These are phyloP conservation scores for Laticauda colubrina DNA, from an alignment of 2,113 vertebrate species.

Conservation along the genomic window DNA sequence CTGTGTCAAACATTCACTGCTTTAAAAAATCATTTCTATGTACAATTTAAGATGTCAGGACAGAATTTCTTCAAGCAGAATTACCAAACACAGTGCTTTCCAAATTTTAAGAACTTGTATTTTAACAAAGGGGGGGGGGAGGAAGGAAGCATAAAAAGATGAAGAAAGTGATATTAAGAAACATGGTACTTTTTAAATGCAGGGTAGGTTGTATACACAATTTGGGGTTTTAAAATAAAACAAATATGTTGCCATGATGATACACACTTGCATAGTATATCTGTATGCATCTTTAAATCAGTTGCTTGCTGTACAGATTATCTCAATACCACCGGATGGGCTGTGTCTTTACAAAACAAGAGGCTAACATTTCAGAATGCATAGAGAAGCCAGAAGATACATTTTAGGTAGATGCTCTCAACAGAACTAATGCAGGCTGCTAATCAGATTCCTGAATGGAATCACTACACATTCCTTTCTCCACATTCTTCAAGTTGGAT, in stretches of 20 bases:
- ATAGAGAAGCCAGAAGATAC: conserved; percentile 76
- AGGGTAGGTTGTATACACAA: conserved; percentile 63
- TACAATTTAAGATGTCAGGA: conserved; percentile 33
- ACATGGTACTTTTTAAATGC: conserved; percentile 62
- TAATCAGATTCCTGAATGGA: conserved; percentile 90
- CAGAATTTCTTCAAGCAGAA: conserved; percentile 36
- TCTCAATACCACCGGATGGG: conserved; percentile 55
- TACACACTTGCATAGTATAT: conserved; percentile 90
- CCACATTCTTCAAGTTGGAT: conserved; percentile 79
- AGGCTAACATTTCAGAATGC: conserved; percentile 71
- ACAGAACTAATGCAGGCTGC: conserved; percentile 85
- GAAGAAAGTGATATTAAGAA: conserved; percentile 60
- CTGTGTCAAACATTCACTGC: conserved; percentile 47
- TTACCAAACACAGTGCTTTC: conserved; percentile 49
- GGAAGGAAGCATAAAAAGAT: conserved; percentile 48
- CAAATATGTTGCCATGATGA: conserved; percentile 71
- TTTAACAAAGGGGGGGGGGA: conserved; percentile 21
- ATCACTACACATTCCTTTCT: conserved; percentile 91
- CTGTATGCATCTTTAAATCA: conserved; percentile 75
- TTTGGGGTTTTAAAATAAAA: conserved; percentile 59
- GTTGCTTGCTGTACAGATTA: conserved; percentile 71
- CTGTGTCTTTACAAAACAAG: conserved; percentile 72
- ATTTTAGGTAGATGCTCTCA: conserved; percentile 78
- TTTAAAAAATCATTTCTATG: conserved; percentile 50
- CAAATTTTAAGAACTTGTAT: conserved; percentile 49